These are phyloP conservation scores for Ailurus styani DNA, from an alignment of 2,113 vertebrate species.

Conservation along the genomic window DNA sequence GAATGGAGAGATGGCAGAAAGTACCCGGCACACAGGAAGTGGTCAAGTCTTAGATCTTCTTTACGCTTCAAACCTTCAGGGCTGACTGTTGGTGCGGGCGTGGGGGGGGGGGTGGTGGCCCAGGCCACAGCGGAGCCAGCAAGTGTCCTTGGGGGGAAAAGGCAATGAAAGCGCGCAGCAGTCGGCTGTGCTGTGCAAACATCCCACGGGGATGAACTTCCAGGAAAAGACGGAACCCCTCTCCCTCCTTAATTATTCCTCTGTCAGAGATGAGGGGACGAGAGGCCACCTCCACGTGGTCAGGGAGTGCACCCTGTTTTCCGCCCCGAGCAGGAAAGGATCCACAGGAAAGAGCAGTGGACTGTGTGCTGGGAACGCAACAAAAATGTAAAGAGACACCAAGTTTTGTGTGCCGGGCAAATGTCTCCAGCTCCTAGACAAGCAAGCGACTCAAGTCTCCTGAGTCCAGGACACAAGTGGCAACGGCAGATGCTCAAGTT, in stretches of 20 bases:
- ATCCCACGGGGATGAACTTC: not conserved
- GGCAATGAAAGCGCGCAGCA: not conserved
- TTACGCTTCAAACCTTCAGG: not conserved
- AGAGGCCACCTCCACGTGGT: not conserved
- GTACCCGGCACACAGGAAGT: not conserved
- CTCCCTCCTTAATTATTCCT: not conserved
- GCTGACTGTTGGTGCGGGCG: not conserved
- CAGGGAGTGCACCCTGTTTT: not conserved
- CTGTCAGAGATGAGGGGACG: not conserved
- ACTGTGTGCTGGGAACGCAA: not conserved
- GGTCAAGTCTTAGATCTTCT: not conserved
- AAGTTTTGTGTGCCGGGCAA: not conserved
- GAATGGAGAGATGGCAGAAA: not conserved
- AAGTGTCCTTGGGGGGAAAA: not conserved
- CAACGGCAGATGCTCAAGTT: not conserved
- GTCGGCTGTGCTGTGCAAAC: not conserved
- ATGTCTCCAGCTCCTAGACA: not conserved
- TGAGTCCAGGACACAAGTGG: not conserved
- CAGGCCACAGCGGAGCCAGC: not conserved
- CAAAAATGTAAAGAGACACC: not conserved
- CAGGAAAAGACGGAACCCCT: not conserved
- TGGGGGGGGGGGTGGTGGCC: too few species aligned
- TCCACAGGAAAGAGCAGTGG: not conserved
- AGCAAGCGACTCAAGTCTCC: not conserved
- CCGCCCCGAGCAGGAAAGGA: not conserved